Evolutionary conservation across 2,888 invertebrate species (phyloP), one percentile per base, ranked within the genome.

Genomic region (Drosophila nigricruria): DNA sequence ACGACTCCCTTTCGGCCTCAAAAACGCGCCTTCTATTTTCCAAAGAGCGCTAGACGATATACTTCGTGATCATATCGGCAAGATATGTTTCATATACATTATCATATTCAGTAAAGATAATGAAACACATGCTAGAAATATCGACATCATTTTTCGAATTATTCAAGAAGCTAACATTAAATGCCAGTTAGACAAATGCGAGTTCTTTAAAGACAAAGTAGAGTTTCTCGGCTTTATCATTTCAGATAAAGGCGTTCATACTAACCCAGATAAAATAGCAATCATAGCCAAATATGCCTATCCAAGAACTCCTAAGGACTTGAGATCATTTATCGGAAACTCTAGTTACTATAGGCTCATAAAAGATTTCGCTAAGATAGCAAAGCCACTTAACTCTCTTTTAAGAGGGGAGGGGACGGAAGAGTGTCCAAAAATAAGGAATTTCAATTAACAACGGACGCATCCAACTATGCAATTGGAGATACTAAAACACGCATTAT

Each of bases 1-100:
- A 16, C 57, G 68, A 32, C 57, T 72, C 18, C 57, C 72, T 3
- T 57, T 70, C n/a, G 69, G 58, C 18, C 54, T 64, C 1, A 63
- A 60, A 12, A 60, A 68, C 9, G 50, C 52, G 16, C 54, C 60
- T 0, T 43, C 57, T 6, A 65, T 61, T n/a, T 71, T 71, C 12
- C 62, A 25, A 27, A 14, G 45, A 3, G 45, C 25, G 16, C 25
- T 72, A 3, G 67, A 77, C 32, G 63, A 75, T 12, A 70, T 72
- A 2, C 54, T 76, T 10, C 34, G 32, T 9, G 67, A 70, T 10
- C 61, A 50, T 49, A 77, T 73, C 23, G 67, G 67, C 1, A 67
- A 64, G 53, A 68, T 57, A 43, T 61, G 61, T 64, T 56, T 79
- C 30, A 25, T 38, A 38, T 38, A 38, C n/a, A 38, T 38, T n/a